Base-by-base conservation (phyloP, 1,140 invertebrate species). In the Chelonus insularis region DNA sequence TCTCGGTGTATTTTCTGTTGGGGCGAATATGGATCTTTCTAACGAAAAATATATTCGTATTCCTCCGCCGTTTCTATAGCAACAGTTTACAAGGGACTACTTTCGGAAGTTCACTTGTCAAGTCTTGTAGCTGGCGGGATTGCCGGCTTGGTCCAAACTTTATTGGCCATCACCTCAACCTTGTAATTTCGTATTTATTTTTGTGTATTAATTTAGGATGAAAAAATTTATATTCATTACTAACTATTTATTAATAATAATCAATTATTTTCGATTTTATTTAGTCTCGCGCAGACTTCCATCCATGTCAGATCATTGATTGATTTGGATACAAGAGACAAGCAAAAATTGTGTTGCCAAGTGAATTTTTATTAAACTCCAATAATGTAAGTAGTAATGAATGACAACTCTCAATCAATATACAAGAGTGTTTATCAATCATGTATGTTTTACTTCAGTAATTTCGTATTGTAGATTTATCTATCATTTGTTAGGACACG, bases 21-120 rank as follows among this genome's bases (percentile, higher is more conserved):
- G n/a, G n/a, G n/a, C n/a, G n/a, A 29, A 29, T 29, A 29, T 29
- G 25, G 25, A 29, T 29, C 25, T 29, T 7, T 7, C 25, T 29
- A 3, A 29, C 25, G 7, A 3, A 29, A 29, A 29, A 4, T 7
- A 29, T 29, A 29, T 29, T 29, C 25, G 64, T 58, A 68, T 71
- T 67, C 21, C 64, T 68, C 61, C 60, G 54, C 57, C 36, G 70
- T 62, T 62, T 37, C 62, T 63, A 68, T 70, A 57, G 69, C 59
- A 72, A 73, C 71, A 60, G 69, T 72, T 72, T 71, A 71, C 64
- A 62, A 16, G 68, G 72, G 67, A 71, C 72, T 72, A 72, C 64
- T 73, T 73, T 71, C 69, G 69, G 65, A 73, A 71, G 63, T 67
- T 72, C 67, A 54, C 51, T 39, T 21, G 32, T 32, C 23, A 51